Evolutionary conservation across 2,888 invertebrate genomes (phyloP).

Genomic region (Aspidapion aeneum): DNA sequence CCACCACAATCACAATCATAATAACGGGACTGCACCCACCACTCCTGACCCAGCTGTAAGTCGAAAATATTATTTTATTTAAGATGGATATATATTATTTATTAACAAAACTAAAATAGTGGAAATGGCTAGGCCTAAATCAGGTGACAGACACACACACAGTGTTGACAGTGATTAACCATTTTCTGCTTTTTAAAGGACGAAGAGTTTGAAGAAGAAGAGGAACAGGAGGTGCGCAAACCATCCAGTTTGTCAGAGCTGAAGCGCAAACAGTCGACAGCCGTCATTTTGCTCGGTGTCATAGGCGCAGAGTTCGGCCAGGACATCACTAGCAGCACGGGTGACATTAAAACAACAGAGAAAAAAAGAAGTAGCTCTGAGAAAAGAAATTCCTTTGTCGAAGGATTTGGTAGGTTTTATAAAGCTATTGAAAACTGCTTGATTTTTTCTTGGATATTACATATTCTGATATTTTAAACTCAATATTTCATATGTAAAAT

Average conservation of each 20-base stretch:
- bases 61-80: too few relatives aligned
- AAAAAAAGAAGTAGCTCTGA: slow-evolving; percentile 58
- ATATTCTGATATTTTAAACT: too few relatives aligned
- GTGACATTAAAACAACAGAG: slow-evolving; percentile 2
- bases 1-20: slow-evolving; percentile 17
- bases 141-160: too few relatives aligned
- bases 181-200: slow-evolving; percentile 56
- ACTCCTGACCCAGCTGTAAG: slow-evolving; percentile 35
- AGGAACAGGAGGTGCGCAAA: slow-evolving; percentile 81
- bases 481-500: too few relatives aligned
- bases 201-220: slow-evolving; percentile 78
- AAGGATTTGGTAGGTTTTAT: slow-evolving; percentile 55
- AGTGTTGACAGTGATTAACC: too few relatives aligned
- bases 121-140: too few relatives aligned
- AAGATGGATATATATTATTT: too few relatives aligned
- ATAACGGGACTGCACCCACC: slow-evolving; percentile 23
- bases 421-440: too few relatives aligned
- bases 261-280: slow-evolving; percentile 93
- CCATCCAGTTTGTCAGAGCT: slow-evolving; percentile 83
- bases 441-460: too few relatives aligned
- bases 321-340: slow-evolving; percentile 67
- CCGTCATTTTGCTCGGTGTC: slow-evolving; percentile 93
- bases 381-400: slow-evolving; percentile 77
- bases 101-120: too few relatives aligned
- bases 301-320: slow-evolving; percentile 98